A percentile compares a stretch with the other conserved stretches of the same genome.
phyloP scores from a whole-genome alignment of 2,113 vertebrate species.

The Tinamus guttatus region DNA sequence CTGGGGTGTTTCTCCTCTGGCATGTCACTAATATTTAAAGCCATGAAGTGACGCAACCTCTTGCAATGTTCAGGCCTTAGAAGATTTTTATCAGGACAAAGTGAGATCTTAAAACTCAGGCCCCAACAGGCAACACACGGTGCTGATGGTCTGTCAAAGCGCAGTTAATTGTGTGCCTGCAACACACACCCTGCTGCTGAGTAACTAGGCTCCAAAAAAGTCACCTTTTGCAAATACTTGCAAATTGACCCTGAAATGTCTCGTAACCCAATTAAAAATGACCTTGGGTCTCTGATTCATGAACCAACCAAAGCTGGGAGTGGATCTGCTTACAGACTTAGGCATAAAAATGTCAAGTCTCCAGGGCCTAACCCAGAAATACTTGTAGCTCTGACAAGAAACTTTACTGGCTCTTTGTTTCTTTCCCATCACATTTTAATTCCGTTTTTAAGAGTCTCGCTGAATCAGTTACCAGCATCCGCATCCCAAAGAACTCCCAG shows the following conservation, averaged over 20 bases:
- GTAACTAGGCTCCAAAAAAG: neutral
- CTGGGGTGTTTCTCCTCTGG: neutral
- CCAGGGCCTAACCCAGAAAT: neutral
- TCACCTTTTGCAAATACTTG: neutral
- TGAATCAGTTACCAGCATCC: neutral
- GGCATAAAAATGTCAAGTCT: neutral
- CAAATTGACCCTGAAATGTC: neutral
- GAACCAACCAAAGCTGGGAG: neutral
- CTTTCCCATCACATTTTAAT: neutral
- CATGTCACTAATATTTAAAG: conserved; percentile 20
- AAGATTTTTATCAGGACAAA: conserved; percentile 41
- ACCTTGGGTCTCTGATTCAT: neutral
- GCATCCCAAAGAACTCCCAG: neutral
- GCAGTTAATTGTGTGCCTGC: conserved; percentile 31
- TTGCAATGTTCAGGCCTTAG: neutral
- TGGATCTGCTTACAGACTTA: neutral
- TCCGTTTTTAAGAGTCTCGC: neutral
- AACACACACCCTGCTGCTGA: conserved; percentile 11
- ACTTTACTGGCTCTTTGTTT: neutral
- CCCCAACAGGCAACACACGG: conserved; percentile 32
- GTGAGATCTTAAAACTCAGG: conserved; percentile 32
- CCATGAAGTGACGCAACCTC: neutral
- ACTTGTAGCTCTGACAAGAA: neutral
- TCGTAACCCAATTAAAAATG: neutral
- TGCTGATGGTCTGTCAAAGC: neutral